Base-by-base conservation (phyloP, 2,113 vertebrate genomes). In the Pantherophis guttatus region DNA sequence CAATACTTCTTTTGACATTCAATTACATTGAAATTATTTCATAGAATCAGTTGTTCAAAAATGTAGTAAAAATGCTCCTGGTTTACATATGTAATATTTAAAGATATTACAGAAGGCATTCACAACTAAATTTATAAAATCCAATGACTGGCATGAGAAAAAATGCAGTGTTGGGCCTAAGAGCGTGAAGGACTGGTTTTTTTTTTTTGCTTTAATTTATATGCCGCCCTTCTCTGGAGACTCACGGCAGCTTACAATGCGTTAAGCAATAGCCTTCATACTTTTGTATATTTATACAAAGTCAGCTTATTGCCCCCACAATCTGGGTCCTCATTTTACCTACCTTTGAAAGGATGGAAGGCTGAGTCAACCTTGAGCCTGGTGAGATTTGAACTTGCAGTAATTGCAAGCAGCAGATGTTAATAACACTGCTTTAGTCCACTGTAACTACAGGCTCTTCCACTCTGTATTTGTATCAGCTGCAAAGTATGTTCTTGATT, bases 101-200 rank as follows among this genome's bases (percentile, higher is more conserved):
- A 86, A 44, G 48, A n/a, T 59, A 7, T 70, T 70, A 59, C 8
- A 53, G 75, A 33, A 59, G 65, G 29, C 12, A 54, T 90, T 59
- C 57, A 62, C 57, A 59, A 90, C 33, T 26, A 44, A 54, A 44
- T 44, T n/a, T 92, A 52, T 58, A n/a, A 88, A 86, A 59, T 87
- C 57, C 58, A 91, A 59, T 39, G 52, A 48, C 21, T 21, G 52
- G 50, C 12, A 86, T 92, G 21, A 19, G 50, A 24, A 54, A 90
- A 65, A 15, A 90, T 93, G 57, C n/a, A 29, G 59, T 65, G 48
- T 10, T 57, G 89, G 58, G 89, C 93, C 90, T 89, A 33, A 17
- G 89, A 94, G 94, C 87, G 86, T n/a, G 92, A 62, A 95, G 13
- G 54, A 12, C 52, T 58, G 39, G 2, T 39, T 44, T 44, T 44